A percentile compares a stretch with the other conserved stretches of the same genome.
These are phyloP conservation scores for Theretra japonica DNA, from an alignment of 2,888 invertebrate genomes.

Conservation along the genomic window DNA sequence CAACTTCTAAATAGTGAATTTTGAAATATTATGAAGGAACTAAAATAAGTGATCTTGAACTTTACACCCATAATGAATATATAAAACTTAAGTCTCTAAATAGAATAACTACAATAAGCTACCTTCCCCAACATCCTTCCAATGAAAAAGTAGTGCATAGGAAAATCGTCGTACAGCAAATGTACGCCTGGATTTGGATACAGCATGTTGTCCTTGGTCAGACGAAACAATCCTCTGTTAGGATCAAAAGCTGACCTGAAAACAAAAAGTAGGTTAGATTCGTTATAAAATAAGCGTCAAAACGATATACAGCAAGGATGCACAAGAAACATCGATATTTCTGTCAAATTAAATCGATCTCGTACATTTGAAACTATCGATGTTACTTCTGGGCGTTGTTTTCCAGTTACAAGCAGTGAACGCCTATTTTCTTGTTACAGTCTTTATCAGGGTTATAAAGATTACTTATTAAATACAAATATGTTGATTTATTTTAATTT, in stretches of 20 bases:
- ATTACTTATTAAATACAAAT: no score
- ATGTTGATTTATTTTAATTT: not conserved
- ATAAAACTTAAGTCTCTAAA: no score
- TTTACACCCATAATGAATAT: not conserved
- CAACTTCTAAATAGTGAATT: no score
- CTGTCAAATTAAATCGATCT: not conserved
- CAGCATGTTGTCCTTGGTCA: constrained; percentile 96
- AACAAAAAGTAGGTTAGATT: constrained; percentile 28
- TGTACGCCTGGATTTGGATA: constrained; percentile 98
- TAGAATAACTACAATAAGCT: constrained; percentile 27
- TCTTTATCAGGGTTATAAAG: no score
- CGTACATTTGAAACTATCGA: not conserved
- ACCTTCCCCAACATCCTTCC: constrained; percentile 97
- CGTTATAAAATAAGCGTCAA: no score
- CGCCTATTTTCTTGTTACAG: no score
- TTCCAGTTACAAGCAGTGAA: not conserved
- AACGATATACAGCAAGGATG: no score
- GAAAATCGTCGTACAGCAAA: constrained; percentile 93
- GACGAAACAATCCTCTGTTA: constrained; percentile 95
- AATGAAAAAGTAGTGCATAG: constrained; percentile 96
- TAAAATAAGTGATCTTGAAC: no score
- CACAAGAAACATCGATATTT: no score
- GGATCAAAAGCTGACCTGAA: constrained; percentile 95
- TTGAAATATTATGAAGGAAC: no score
- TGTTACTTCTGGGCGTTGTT: no score